Evolutionary conservation across 2,797 vertebrate species (phyloP).

Genomic region (Sebastes goodei): DNA sequence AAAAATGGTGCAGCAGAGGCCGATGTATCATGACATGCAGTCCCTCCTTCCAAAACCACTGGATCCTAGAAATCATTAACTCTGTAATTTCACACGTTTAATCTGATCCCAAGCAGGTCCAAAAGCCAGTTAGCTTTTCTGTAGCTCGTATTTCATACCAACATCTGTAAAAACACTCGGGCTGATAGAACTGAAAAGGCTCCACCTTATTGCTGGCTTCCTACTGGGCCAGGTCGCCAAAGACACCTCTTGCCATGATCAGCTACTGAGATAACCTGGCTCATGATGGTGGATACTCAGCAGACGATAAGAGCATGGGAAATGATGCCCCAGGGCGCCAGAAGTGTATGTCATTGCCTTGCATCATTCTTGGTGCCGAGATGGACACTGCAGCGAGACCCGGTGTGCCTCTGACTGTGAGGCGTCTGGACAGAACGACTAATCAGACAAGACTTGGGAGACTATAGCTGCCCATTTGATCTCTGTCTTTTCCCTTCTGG

Average conservation of each 20-base stretch:
- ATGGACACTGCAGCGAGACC: constrained; percentile 36
- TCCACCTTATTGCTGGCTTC: not conserved
- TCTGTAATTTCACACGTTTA: not conserved
- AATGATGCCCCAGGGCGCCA: constrained; percentile 36
- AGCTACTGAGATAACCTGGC: constrained; percentile 20
- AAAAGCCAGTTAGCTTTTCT: not conserved
- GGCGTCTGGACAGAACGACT: constrained; percentile 47
- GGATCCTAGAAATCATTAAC: not conserved
- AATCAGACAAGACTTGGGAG: constrained; percentile 62
- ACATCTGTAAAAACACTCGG: not conserved
- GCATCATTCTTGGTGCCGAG: constrained; percentile 50
- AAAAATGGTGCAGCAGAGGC: not conserved
- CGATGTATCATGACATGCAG: not conserved
- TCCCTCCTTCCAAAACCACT: not conserved
- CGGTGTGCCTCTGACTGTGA: constrained; percentile 17
- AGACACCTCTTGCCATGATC: constrained; percentile 14
- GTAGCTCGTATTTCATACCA: not conserved
- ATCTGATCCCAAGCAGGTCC: not conserved
- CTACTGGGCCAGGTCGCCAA: not conserved
- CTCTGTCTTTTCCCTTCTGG: constrained; percentile 58
- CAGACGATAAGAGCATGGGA: constrained; percentile 35
- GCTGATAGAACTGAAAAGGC: not conserved
- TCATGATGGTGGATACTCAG: constrained; percentile 8
- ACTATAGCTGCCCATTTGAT: constrained; percentile 63
- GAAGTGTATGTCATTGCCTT: constrained; percentile 52